phyloP scores from a whole-genome alignment of 2,797 vertebrate species.

The Rhinella marina region DNA sequence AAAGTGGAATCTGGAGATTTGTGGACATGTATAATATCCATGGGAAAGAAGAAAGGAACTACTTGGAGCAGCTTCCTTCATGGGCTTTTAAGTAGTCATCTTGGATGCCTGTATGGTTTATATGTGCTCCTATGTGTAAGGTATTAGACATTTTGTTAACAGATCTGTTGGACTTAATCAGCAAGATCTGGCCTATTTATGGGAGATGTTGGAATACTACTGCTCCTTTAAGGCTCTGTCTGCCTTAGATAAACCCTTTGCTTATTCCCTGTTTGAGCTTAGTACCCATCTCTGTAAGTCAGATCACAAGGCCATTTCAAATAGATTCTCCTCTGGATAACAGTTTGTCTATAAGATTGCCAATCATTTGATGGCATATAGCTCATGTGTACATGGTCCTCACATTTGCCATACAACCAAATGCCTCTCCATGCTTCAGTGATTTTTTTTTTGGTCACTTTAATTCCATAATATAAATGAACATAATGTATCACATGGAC shows the following conservation, averaged over 20 bases:
- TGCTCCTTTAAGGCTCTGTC: no score
- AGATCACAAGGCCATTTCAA: no score
- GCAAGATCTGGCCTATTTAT: neutral
- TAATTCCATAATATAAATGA: neutral
- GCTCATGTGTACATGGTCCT: neutral
- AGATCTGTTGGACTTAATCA: neutral
- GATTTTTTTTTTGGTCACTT: neutral
- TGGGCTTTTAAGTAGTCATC: neutral
- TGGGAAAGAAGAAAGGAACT: neutral
- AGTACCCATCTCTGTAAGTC: no score
- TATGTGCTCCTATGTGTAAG: neutral
- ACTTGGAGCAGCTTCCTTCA: neutral
- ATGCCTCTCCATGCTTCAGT: neutral
- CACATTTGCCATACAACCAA: neutral
- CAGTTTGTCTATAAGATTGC: no score
- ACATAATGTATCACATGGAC: neutral
- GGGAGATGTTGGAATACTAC: neutral
- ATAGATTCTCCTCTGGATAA: no score
- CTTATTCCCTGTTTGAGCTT: no score
- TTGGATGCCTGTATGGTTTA: neutral
- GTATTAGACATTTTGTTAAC: neutral
- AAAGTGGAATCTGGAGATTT: neutral
- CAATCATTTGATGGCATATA: neutral
- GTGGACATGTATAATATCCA: neutral
- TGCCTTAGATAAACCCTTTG: no score